These are phyloP conservation scores for Pangasianodon gigas DNA, from an alignment of 2,113 vertebrate species.

Conservation along the genomic window DNA sequence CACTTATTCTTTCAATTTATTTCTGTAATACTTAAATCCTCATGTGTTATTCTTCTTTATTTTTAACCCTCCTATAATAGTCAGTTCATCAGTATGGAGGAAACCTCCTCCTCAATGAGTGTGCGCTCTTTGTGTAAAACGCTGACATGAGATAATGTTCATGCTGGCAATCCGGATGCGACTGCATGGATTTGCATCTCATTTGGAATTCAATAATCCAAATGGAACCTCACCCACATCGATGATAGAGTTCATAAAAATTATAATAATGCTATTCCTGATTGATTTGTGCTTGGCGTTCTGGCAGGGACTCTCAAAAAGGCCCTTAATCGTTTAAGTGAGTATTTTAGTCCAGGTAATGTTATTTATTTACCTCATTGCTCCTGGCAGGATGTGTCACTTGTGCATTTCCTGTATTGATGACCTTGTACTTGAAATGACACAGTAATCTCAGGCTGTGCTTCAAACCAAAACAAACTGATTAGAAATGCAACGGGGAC, in stretches of 20 bases:
- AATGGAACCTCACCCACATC: constrained; percentile 62
- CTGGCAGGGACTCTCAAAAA: constrained; percentile 2
- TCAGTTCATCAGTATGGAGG: constrained; percentile 39
- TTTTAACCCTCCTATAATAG: neutral
- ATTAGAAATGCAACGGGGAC: neutral
- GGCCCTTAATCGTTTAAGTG: constrained; percentile 22
- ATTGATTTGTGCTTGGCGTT: constrained; percentile 42
- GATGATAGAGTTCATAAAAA: constrained; percentile 56
- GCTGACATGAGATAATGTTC: constrained; percentile 73
- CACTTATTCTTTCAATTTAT: constrained; percentile 13
- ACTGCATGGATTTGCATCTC: constrained; percentile 73
- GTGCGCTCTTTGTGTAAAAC: constrained; percentile 60
- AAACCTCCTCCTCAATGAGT: constrained; percentile 36
- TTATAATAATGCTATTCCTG: constrained; percentile 45
- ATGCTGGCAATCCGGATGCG: constrained; percentile 63
- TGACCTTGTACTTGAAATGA: constrained; percentile 40
- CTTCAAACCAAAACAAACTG: constrained; percentile 17
- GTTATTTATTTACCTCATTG: constrained; percentile 42
- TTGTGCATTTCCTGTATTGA: constrained; percentile 42
- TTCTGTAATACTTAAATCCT: constrained; percentile 10
- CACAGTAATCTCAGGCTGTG: constrained; percentile 19
- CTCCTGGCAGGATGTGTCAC: constrained; percentile 41
- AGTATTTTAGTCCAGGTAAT: constrained; percentile 28
- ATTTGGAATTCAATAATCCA: constrained; percentile 72
- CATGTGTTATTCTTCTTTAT: constrained; percentile 16